Conservation (phyloP, 2,113 vertebrate genomes). For the Centropristis striata region DNA sequence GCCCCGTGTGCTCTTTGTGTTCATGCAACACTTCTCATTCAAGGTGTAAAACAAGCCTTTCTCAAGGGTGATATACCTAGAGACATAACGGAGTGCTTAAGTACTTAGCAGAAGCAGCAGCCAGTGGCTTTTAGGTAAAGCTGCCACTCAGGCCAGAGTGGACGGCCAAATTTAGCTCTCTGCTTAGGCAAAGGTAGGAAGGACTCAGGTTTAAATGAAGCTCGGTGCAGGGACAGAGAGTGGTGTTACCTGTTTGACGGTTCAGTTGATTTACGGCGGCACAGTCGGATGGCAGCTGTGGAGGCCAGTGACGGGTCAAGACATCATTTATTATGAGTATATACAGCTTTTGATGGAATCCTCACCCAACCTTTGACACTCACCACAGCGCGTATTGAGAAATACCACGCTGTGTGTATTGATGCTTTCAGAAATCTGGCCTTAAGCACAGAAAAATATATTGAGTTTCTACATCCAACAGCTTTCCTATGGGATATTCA, state of each 20-base stretch:
- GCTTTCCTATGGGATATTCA: background rate
- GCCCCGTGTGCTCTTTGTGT: background rate
- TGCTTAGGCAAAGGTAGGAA: background rate
- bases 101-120: constrained; percentile 23
- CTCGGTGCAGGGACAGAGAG: background rate
- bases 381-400: background rate
- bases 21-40: background rate
- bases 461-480: background rate
- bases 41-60: constrained; percentile 16
- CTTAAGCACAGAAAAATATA: background rate
- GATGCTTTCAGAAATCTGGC: background rate
- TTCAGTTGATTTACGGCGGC: constrained; percentile 15
- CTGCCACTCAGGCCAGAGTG: constrained; percentile 26
- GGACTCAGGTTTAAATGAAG: constrained; percentile 3
- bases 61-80: background rate
- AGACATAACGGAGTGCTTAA: constrained; percentile 14
- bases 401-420: constrained; percentile 6
- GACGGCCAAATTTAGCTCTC: constrained; percentile 27
- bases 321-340: constrained; percentile 1
- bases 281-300: background rate
- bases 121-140: constrained; percentile 31
- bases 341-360: background rate
- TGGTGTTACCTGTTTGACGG: constrained; percentile 1
- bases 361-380: background rate
- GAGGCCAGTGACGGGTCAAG: constrained; percentile 11